A percentile compares a stretch with the other conserved stretches of the same genome.
These are phyloP conservation scores for Meleagris gallopavo DNA, from an alignment of 2,113 vertebrate species.

Conservation along the genomic window DNA sequence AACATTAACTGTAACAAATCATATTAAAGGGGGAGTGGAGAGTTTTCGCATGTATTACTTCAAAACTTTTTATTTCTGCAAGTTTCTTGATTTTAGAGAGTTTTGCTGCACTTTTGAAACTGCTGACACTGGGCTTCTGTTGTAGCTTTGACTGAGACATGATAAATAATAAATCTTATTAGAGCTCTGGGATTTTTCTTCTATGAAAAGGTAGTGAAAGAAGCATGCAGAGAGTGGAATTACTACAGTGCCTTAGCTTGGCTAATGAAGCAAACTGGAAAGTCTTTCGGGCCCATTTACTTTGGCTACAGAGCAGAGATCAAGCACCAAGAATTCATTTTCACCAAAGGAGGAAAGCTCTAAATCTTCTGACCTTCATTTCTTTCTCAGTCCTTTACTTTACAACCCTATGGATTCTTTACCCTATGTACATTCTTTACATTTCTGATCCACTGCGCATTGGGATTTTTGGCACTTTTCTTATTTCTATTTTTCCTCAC, in stretches of 20 bases:
- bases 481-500: background rate
- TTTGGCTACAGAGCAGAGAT: background rate
- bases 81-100: background rate
- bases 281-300: background rate
- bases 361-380: background rate
- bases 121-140: background rate
- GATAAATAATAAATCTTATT: background rate
- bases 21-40: background rate
- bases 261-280: background rate
- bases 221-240: background rate
- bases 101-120: background rate
- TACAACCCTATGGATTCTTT: accelerated
- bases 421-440: background rate
- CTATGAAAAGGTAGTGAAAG: accelerated
- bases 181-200: background rate
- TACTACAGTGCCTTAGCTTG: background rate
- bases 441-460: background rate
- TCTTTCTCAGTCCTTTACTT: background rate
- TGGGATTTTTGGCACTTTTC: background rate
- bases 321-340: background rate
- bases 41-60: background rate
- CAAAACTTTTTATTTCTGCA: background rate
- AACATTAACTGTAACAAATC: background rate
- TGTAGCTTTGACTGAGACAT: background rate
- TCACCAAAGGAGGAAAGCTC: background rate